Base-by-base conservation (phyloP, 2,888 invertebrate species). In the Scaptomyza parva region DNA sequence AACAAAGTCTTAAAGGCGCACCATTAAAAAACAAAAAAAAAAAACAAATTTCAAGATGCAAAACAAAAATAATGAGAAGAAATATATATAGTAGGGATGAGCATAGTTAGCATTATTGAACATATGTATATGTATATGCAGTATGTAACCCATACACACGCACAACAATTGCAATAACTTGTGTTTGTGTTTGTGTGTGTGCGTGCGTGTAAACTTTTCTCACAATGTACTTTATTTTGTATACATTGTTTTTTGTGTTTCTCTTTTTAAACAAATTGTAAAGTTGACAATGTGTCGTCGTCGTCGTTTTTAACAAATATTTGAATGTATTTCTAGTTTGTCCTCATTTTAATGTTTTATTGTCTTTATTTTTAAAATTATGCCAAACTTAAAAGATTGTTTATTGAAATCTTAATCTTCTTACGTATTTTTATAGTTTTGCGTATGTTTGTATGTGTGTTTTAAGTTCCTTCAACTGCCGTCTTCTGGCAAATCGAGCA, bases 41-140 rank as follows among this genome's bases (percentile, higher is more conserved):
- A 45, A 47, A 53, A 20, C 20, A 39, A 22, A 28, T 35, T 22
- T 40, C 22, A 48, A 39, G n/a, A 68, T 53, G 39, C 47, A 64
- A 44, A 43, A 44, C 44, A 35, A 28, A 44, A 50, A 33, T 33
- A 24, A 28, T 6, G 24, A 24, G 17, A 40, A 33, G 28, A 70
- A 61, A 30, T 68, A 62, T 70, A 70, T 69, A 70, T 73, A 68
- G 51, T 73, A 67, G 53, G 14, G 50, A 58, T 48, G 63, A 76
- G 65, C 52, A 87, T 82, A 82, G 82, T 83, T 83, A 83, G 82
- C 80, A 87, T 87, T 83, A 86, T 83, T 87, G 51, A 67, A 82
- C 65, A 70, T 37, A 37, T 81, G 78, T 77, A 80, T 74, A 73
- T 86, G 75, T 48, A 76, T 64, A 30, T 47, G 67, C 78, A 82